phyloP scores from a whole-genome alignment of 1,140 invertebrate genomes.

The Musca domestica region DNA sequence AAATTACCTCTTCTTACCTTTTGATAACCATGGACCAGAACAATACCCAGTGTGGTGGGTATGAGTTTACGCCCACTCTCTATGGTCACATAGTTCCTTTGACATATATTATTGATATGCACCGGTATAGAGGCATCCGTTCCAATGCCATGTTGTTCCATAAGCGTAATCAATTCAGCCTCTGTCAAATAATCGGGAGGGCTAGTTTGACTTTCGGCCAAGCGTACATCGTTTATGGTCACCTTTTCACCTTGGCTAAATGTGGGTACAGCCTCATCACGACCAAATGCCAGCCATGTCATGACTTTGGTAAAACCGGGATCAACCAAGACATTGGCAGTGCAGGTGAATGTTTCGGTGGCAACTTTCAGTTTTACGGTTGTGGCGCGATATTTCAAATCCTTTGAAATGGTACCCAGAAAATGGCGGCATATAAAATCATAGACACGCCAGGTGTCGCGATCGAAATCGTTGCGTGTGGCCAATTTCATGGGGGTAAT shows the following conservation, averaged over 20 bases:
- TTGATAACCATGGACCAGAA: slow-evolving; percentile 82
- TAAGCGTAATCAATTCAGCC: slow-evolving; percentile 95
- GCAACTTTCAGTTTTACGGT: slow-evolving; percentile 80
- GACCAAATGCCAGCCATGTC: slow-evolving; percentile 87
- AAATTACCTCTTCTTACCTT: slow-evolving; percentile 62
- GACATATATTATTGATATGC: slow-evolving; percentile 99
- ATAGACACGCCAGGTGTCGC: slow-evolving; percentile 90
- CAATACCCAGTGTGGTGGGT: slow-evolving; percentile 92
- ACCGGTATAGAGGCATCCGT: slow-evolving; percentile 99
- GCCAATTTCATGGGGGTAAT: slow-evolving; percentile 95
- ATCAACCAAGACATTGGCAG: slow-evolving; percentile 83
- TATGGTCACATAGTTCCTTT: slow-evolving; percentile 94
- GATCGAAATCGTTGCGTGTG: slow-evolving; percentile 75
- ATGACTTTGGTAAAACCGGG: slow-evolving; percentile 92
- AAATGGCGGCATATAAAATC: slow-evolving; percentile 97
- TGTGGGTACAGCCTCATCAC: slow-evolving; percentile 74
- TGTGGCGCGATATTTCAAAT: slow-evolving; percentile 86
- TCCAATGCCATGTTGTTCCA: slow-evolving; percentile 99
- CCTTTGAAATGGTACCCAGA: slow-evolving; percentile 83
- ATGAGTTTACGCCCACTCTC: slow-evolving; percentile 75
- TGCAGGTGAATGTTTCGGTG: slow-evolving; percentile 80
- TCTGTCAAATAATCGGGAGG: slow-evolving; percentile 98
- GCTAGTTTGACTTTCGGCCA: slow-evolving; percentile 87
- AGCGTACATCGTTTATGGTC: slow-evolving; percentile 74
- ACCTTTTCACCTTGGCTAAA: slow-evolving; percentile 72